Evolutionary conservation across 1,140 invertebrate species (phyloP).

Genomic region (Ceratoteleas bidentatus): DNA sequence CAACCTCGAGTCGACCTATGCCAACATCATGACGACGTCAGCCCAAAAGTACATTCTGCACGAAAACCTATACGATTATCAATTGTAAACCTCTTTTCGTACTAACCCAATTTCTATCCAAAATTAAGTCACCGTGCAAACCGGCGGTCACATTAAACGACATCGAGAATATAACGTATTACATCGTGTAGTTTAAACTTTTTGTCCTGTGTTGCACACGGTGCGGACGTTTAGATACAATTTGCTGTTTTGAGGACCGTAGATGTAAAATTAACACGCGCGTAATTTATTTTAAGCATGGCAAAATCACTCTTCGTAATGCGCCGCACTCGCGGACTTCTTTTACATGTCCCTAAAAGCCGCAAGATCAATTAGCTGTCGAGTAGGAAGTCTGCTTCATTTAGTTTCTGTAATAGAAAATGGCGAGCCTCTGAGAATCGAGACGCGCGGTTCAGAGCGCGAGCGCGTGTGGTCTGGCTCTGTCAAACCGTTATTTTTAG

Average conservation of each 20-base stretch:
- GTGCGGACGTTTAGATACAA: constrained; percentile 62
- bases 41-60: too few relatives aligned
- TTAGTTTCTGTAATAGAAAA: constrained; percentile 71
- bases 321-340: constrained; percentile 63
- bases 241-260: constrained; percentile 65
- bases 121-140: not conserved
- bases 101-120: not conserved
- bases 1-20: too few relatives aligned
- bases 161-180: constrained; percentile 44
- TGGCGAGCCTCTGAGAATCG: constrained; percentile 65
- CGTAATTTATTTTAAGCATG: constrained; percentile 67
- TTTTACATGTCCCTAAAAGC: constrained; percentile 67
- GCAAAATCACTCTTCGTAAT: constrained; percentile 66
- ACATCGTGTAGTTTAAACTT: constrained; percentile 57
- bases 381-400: constrained; percentile 73
- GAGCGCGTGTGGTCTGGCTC: constrained; percentile 65
- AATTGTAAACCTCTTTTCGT: not conserved
- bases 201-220: constrained; percentile 45
- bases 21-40: too few relatives aligned
- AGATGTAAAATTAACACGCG: constrained; percentile 67
- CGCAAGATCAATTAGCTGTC: constrained; percentile 72
- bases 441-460: constrained; percentile 51
- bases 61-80: too few relatives aligned
- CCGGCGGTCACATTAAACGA: constrained; percentile 35
- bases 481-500: constrained; percentile 64